phyloP scores from a whole-genome alignment of 2,113 vertebrate species.

The Zapornia atra region DNA sequence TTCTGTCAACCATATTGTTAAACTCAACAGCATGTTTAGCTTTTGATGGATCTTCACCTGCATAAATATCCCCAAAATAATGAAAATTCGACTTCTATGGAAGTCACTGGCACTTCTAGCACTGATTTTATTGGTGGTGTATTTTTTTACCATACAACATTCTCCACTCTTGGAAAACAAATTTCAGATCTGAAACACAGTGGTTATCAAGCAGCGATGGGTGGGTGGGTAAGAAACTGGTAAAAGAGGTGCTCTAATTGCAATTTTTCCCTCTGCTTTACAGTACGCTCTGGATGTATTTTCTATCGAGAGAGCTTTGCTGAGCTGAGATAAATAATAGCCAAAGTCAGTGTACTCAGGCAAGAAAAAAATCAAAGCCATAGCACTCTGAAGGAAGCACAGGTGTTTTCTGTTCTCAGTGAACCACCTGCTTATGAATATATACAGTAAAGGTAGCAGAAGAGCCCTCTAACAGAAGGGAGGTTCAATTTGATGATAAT shows the following conservation, averaged over 20 bases:
- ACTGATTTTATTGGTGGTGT: neutral
- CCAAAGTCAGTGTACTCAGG: neutral
- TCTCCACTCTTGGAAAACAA: neutral
- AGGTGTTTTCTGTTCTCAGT: neutral
- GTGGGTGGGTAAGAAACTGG: neutral
- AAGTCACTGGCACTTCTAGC: neutral
- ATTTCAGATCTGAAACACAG: neutral
- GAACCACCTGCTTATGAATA: neutral
- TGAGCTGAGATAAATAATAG: neutral
- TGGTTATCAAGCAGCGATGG: neutral
- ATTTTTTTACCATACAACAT: neutral
- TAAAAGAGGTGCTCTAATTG: neutral
- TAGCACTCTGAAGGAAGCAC: neutral
- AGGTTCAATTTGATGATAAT: neutral
- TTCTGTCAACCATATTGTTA: neutral
- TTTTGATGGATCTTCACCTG: neutral
- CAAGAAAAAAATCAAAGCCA: conserved; percentile 37
- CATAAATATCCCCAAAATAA: neutral
- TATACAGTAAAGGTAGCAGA: neutral
- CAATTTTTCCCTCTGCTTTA: neutral
- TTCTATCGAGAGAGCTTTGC: neutral
- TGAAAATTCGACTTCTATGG: neutral
- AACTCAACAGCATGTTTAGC: neutral
- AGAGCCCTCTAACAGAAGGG: neutral
- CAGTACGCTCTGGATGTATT: neutral